Conservation (phyloP, 92 coral and sea anemone species). For the Paramuricea clavata region DNA sequence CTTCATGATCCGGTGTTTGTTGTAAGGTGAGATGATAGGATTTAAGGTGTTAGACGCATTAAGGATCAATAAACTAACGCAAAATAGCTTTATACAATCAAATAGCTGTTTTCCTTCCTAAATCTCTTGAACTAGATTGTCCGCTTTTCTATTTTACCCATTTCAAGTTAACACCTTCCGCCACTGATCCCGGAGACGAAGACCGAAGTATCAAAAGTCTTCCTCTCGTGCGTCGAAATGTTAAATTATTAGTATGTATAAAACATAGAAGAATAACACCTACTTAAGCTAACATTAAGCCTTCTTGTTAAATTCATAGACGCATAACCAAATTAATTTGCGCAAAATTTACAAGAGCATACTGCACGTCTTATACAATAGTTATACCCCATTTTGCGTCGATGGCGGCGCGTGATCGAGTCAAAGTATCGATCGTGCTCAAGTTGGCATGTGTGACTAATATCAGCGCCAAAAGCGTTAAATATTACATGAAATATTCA, state of each 20-base stretch:
- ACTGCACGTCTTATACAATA: not conserved
- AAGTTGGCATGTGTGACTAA: not conserved
- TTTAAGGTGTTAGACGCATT: constrained; percentile 42
- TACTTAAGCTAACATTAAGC: not conserved
- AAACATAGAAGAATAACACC: not conserved
- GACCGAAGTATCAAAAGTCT: not conserved
- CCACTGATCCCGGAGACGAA: constrained; percentile 13
- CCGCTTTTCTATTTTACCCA: not conserved
- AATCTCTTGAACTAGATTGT: not conserved
- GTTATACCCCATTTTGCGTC: not conserved
- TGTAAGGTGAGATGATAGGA: constrained; percentile 21
- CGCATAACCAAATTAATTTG: not conserved
- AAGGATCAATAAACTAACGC: constrained; percentile 15
- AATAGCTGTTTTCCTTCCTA: constrained; percentile 35
- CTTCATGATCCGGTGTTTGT: constrained; percentile 17
- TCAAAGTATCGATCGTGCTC: not conserved
- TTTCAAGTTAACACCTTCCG: not conserved
- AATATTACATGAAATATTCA: not conserved
- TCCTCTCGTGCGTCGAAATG: not conserved
- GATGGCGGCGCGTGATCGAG: not conserved
- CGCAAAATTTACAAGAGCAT: not conserved
- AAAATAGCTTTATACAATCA: not conserved
- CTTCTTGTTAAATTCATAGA: not conserved
- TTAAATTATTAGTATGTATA: not conserved
- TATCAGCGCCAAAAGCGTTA: not conserved